Percentiles rank a stretch among this genome's conserved stretches.
Evolutionary conservation across 1,140 invertebrate genomes (phyloP).

Genomic region (Babylonia areolata): DNA sequence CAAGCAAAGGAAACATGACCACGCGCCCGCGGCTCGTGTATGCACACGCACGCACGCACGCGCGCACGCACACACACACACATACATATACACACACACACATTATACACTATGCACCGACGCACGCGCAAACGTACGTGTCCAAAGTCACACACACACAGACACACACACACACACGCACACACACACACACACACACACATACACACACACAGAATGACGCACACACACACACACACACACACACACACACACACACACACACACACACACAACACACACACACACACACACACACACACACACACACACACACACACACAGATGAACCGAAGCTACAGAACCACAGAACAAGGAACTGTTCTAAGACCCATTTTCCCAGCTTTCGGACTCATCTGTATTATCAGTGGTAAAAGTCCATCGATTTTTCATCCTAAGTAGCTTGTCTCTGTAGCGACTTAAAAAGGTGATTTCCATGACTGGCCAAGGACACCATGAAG

Average conservation of each 20-base stretch:
- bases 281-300: background rate
- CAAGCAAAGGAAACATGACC: too few relatives aligned
- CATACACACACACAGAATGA: background rate
- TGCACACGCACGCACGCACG: background rate
- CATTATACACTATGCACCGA: background rate
- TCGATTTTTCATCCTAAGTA: too few relatives aligned
- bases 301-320: background rate
- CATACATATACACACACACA: background rate
- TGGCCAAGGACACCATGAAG: too few relatives aligned
- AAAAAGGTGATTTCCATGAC: too few relatives aligned
- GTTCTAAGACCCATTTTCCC: background rate
- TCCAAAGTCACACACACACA: background rate
- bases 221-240: conserved; percentile 5
- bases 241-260: background rate
- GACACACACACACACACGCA: background rate
- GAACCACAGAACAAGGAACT: too few relatives aligned
- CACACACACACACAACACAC: background rate
- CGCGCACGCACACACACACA: background rate
- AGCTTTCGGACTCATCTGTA: too few relatives aligned
- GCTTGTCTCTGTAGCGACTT: too few relatives aligned
- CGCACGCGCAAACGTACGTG: background rate
- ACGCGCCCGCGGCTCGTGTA: too few relatives aligned
- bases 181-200: background rate
- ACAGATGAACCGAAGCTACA: background rate
- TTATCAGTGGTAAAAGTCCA: too few relatives aligned